Base-by-base conservation (phyloP, 2,888 invertebrate species). In the Drosophila robusta region DNA sequence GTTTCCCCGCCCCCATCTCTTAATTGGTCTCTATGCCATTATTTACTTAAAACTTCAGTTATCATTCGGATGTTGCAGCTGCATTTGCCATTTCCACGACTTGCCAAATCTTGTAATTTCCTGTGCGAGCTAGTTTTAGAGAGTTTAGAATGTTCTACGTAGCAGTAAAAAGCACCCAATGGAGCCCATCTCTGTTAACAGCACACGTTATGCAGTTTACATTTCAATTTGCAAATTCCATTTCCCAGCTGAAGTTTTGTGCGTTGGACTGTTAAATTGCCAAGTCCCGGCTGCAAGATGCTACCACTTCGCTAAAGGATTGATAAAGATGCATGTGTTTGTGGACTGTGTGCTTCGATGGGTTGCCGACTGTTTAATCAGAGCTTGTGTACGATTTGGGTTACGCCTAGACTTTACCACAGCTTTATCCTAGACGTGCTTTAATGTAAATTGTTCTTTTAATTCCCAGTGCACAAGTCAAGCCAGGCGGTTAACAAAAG, bases 151-250 rank as follows among this genome's bases (percentile, higher is more conserved):
- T 24, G 42, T 18, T 11, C 16, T n/a, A n/a, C 8, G 3, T 32
- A 5, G 32, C 22, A 41, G 12, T 14, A 18, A 29, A 14, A 41
- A n/a, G n/a, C 22, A 8, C 6, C 12, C 12, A 16, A 18, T 11
- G 11, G 11, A 11, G 2, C n/a, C 26, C 12, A n/a, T n/a, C 34
- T 5, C 14, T 5, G 51, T 16, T 29, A 46, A 26, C 18, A 24
- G 26, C 26, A 34, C 12, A 12, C 26, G 9, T 18, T 32, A 34
- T 45, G 14, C 45, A 36, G 45, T 18, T 38, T 38, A 3, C 12
- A 41, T 55, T 45, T 32, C 14, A 57, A 50, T 57, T 68, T 36
- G 36, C 22, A 29, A 54, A 41, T 49, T 62, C n/a, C 18, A 38
- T 41, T 42, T 44, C 38, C 26, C 8, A 36, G 8, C 34, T 45